phyloP scores from a whole-genome alignment of 2,888 invertebrate species.

The Agrotis ipsilon region DNA sequence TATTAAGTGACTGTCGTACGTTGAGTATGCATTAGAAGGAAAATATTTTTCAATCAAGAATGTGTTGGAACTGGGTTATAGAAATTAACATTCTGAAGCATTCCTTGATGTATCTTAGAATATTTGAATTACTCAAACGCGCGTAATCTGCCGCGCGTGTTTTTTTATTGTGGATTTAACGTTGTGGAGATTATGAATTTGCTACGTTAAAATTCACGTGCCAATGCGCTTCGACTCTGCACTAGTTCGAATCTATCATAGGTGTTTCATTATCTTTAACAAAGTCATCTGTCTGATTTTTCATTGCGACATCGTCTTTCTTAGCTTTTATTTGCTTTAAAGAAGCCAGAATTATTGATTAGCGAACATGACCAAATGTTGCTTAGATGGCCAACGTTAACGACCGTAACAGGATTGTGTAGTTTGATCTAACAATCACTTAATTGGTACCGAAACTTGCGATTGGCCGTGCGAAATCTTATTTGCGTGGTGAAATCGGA shows the following conservation, averaged over 20 bases:
- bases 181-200: too few relatives aligned
- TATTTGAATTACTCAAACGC: background rate
- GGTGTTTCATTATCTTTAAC: background rate
- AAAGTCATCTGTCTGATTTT: background rate
- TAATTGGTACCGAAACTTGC: slow-evolving; percentile 56
- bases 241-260: too few relatives aligned
- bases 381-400: slow-evolving; percentile 37
- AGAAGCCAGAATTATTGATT: slow-evolving; percentile 41
- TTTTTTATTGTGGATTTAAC: too few relatives aligned
- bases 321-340: slow-evolving; percentile 21
- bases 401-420: slow-evolving; percentile 51
- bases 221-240: too few relatives aligned
- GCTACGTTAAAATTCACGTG: too few relatives aligned
- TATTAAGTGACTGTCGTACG: slow-evolving; percentile 52
- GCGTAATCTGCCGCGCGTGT: too few relatives aligned
- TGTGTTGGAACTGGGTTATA: slow-evolving; percentile 9
- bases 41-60: slow-evolving; percentile 26
- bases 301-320: slow-evolving; percentile 2
- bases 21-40: slow-evolving; percentile 39
- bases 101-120: background rate
- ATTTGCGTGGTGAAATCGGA: slow-evolving; percentile 55
- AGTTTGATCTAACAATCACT: slow-evolving; percentile 55
- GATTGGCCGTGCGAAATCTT: slow-evolving; percentile 59
- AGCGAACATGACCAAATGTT: slow-evolving; percentile 36
- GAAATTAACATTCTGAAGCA: background rate